Percentiles rank a stretch among this genome's conserved stretches.
These are phyloP conservation scores for Zophobas atratus DNA, from an alignment of 1,140 invertebrate genomes.

Conservation along the genomic window DNA sequence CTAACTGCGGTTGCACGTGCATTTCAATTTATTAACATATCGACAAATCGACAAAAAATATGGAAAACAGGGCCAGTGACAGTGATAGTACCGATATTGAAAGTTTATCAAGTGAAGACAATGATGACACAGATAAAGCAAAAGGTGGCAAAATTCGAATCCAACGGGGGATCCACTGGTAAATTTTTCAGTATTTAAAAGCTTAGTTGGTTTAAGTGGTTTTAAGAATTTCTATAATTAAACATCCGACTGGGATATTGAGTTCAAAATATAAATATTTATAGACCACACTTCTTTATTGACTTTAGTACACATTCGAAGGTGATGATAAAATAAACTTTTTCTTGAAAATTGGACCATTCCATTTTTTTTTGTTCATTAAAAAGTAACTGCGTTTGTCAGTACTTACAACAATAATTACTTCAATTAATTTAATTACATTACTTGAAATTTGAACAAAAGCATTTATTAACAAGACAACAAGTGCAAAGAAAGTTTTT, in stretches of 20 bases:
- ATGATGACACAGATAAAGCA: slow-evolving; percentile 6
- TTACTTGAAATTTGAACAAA: no score
- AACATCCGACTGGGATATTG: slow-evolving; percentile 26
- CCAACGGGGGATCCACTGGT: neutral
- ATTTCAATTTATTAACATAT: neutral
- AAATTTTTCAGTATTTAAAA: neutral
- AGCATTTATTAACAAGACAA: no score
- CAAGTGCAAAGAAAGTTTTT: no score
- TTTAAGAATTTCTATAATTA: slow-evolving; percentile 29
- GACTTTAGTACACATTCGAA: neutral
- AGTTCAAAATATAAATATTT: slow-evolving; percentile 26
- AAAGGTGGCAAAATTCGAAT: neutral
- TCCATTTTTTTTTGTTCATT: no score
- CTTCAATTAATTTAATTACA: no score
- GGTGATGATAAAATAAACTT: no score
- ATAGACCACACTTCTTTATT: slow-evolving; percentile 3
- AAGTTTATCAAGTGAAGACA: slow-evolving; percentile 24
- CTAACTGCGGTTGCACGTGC: neutral
- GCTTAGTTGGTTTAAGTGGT: neutral
- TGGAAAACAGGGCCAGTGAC: slow-evolving; percentile 15
- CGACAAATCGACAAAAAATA: neutral
- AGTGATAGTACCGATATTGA: slow-evolving; percentile 28
- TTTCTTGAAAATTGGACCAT: no score
- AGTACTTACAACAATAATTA: no score
- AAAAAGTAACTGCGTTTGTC: no score